Base-by-base conservation (phyloP, 2,797 vertebrate species). In the Eulemur coronatus region DNA sequence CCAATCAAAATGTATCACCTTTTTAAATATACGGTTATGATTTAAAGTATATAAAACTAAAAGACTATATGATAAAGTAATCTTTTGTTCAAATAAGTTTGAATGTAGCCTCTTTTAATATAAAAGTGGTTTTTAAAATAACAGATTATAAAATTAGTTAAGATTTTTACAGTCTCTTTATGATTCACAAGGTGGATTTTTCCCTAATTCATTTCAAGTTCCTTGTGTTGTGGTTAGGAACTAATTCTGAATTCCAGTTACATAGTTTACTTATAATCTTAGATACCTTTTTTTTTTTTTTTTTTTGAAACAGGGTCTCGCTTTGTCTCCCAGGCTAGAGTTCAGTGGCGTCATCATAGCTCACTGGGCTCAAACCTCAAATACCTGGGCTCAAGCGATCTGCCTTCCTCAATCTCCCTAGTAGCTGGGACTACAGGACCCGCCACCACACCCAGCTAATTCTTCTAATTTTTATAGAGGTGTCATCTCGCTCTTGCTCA, bases 231-330 rank as follows among this genome's bases (percentile, higher is more conserved):
- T 75, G 28, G 43, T 73, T 97, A 95, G 79, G 24, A 75, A n/a
- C 15, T 84, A 92, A 87, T 75, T 65, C 41, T 92, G 18, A 76
- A 76, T 95, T 94, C 43, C 24, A 84, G n/a, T 78, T 81, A 78
- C 73, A 72, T 1, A 38, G 38, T 67, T 95, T 89, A 79, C n/a
- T 79, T 94, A 22, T 87, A 72, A 35, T 76, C 50, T 80, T 85
- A 87, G 14, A 20, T 41, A 57, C 18, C 33, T 33, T 61, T n/a
- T 59, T 43, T 41, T 41, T 41, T 41, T 41, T 41, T 63, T 63
- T 63, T n/a, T n/a, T n/a, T 63, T 63, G 22, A 59, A 65, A n/a
- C 33, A 18, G 15, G 33, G 33, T 65, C 63, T 65, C 15, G 4
- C 63, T n/a, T 7, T 65, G 63, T n/a, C 33, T n/a, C 63, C 63